Percentiles rank a stretch among this genome's conserved stretches.
These are phyloP conservation scores for Paramuricea clavata DNA, from an alignment of 92 coral and sea anemone genomes.

Conservation along the genomic window DNA sequence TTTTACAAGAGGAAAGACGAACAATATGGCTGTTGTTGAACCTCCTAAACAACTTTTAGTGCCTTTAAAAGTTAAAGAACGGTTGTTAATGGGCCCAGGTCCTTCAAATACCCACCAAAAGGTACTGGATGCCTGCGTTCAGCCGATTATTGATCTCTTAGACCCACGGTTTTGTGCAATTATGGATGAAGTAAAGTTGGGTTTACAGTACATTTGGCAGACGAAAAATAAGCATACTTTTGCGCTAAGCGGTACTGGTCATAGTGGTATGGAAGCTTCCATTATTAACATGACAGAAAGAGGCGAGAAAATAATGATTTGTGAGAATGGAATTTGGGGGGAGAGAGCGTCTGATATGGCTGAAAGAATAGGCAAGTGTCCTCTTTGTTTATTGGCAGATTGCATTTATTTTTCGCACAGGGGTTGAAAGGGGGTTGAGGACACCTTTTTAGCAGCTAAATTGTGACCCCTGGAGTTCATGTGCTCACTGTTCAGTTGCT, in stretches of 20 bases:
- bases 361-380: constrained; percentile 82
- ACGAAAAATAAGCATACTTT: constrained; percentile 87
- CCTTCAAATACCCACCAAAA: constrained; percentile 91
- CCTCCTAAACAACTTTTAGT: constrained; percentile 80
- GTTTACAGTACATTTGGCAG: constrained; percentile 91
- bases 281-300: constrained; percentile 91
- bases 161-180: constrained; percentile 84
- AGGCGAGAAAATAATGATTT: constrained; percentile 87
- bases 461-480: too few relatives aligned
- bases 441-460: too few relatives aligned
- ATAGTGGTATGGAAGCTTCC: constrained; percentile 95
- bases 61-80: constrained; percentile 84
- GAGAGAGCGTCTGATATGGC: constrained; percentile 91
- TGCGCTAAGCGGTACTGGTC: constrained; percentile 95
- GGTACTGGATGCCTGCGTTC: constrained; percentile 80
- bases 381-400: too few relatives aligned
- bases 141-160: constrained; percentile 91
- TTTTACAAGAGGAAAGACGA: too few relatives aligned
- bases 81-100: constrained; percentile 95
- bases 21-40: constrained; percentile 42
- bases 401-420: too few relatives aligned
- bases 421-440: too few relatives aligned
- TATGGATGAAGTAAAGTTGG: constrained; percentile 87
- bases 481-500: not conserved
- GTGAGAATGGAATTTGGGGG: constrained; percentile 98